Percentiles rank a stretch among this genome's conserved stretches.
phyloP scores from a whole-genome alignment of 2,797 vertebrate genomes.

The Gephyroberyx darwinii region DNA sequence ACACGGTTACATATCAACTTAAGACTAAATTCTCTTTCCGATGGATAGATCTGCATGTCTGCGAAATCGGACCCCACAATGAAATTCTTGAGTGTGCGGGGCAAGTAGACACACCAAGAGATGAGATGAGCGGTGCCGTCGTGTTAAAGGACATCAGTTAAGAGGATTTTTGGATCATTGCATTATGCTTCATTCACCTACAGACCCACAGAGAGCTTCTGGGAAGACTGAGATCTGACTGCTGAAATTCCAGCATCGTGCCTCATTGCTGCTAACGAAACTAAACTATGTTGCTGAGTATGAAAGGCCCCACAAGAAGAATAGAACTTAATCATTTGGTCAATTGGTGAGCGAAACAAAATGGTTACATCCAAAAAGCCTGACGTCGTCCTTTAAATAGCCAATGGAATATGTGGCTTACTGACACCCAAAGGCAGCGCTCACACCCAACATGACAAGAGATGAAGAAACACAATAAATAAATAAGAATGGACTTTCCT shows the following conservation, averaged over 20 bases:
- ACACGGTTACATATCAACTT: background rate
- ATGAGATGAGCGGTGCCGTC: background rate
- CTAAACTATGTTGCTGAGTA: too few species aligned
- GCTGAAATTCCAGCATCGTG: too few species aligned
- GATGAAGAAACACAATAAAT: conserved; percentile 25
- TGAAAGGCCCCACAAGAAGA: background rate
- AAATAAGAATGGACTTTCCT: conserved; percentile 38
- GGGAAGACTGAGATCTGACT: background rate
- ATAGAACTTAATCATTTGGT: too few species aligned
- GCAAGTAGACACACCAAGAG: background rate
- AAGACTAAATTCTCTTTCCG: background rate
- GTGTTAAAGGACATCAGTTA: background rate
- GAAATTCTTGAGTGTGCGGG: background rate
- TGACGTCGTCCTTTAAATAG: background rate
- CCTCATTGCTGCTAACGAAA: too few species aligned
- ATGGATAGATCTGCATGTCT: background rate
- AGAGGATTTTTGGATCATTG: background rate
- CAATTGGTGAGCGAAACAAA: background rate
- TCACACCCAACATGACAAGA: conserved; percentile 14
- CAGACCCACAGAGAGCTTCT: background rate
- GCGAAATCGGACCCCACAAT: background rate
- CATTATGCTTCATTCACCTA: background rate
- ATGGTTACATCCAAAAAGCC: background rate
- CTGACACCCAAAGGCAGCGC: conserved; percentile 7
- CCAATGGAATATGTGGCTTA: conserved; percentile 2